Evolutionary conservation across 2,888 invertebrate species (phyloP), one percentile per base, ranked within the genome.

Genomic region (Cantharis nigra): DNA sequence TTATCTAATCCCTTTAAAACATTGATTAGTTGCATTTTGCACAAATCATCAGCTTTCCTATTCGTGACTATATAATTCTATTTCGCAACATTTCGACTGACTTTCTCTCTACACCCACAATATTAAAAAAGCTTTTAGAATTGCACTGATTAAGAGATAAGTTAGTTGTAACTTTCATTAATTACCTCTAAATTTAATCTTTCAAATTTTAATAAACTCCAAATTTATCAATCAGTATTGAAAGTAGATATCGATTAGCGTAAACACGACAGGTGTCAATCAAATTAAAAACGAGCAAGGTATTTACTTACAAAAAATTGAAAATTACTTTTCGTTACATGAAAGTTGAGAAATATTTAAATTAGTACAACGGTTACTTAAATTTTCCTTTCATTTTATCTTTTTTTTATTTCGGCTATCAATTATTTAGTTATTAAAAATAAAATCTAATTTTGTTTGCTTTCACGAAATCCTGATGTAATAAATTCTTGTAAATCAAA

Each of bases 61-160:
- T 76, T 80, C 80, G 80, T 80, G 80, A 80, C 80, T 72, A 75
- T 75, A 73, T 76, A 80, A 80, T 77, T 77, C 80, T 76, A 77
- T 80, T 79, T 80, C 80, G 75, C 77, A 78, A 80, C 75, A 20
- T 63, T 70, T 75, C 75, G 72, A 30, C 71, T 72, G n/a, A 76
- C 78, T 78, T 80, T 80, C 80, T 80, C 80, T 76, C 63, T 70
- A 71, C 78, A 74, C 78, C 78, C 78, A 78, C 78, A 69, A 70
- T 23, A 67, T n/a, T n/a, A 26, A 63, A 70, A 70, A 64, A 49
- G 70, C 64, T 75, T 74, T 75, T 49, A 71, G 33, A 75, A 10
- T 30, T 64, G 63, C 18, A 63, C 63, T 63, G 71, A 70, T 75
- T 70, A 63, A 49, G 72, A 64, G 64, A 64, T 70, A 63, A 33